phyloP scores from a whole-genome alignment of 1,140 invertebrate genomes.

The Diachasmimorpha longicaudata region DNA sequence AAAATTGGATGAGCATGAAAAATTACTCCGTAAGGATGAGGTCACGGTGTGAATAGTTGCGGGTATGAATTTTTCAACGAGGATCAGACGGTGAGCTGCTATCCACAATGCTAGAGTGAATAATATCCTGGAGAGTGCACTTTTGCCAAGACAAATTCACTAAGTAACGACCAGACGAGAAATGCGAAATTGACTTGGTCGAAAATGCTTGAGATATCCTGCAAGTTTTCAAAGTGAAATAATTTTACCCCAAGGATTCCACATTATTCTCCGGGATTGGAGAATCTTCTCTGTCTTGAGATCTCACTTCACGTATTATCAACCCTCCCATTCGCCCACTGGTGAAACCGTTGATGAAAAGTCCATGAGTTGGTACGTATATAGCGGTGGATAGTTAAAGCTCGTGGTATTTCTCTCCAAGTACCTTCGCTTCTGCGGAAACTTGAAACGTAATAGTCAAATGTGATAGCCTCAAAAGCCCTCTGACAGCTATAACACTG shows the following conservation, averaged over 20 bases:
- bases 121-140: not conserved
- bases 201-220: not conserved
- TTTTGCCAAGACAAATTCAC: not conserved
- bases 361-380: conserved; percentile 10
- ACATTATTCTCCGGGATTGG: not conserved
- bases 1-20: not conserved
- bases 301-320: not conserved
- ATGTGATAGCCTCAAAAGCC: conserved; percentile 2
- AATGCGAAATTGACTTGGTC: not conserved
- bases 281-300: not conserved
- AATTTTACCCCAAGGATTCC: not conserved
- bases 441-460: not conserved
- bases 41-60: not conserved
- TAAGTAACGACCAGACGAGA: not conserved
- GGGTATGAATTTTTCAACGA: not conserved
- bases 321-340: conserved; percentile 17
- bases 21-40: not conserved
- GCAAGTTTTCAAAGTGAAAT: not conserved
- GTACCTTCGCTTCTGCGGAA: not conserved
- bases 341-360: not conserved
- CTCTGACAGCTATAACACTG: not conserved
- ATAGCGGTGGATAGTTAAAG: too few relatives aligned
- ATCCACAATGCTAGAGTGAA: not conserved
- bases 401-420: not conserved
- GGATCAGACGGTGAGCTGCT: too few relatives aligned